Conservation (phyloP, 2,888 invertebrate genomes). For the Dyspetes luteomarginatus region DNA sequence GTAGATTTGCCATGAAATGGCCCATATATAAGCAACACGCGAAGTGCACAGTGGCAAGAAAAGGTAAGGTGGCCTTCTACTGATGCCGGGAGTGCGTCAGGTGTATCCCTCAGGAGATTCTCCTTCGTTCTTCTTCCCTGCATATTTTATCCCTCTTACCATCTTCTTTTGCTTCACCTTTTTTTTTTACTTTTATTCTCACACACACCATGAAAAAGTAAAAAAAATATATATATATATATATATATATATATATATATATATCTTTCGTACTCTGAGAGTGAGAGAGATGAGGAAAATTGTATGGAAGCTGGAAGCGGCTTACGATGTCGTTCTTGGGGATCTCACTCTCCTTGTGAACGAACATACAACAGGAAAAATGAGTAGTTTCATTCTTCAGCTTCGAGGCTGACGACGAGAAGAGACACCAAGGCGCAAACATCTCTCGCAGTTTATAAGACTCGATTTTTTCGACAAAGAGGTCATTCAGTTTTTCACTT, state of each 20-base stretch:
- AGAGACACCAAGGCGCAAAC: background rate
- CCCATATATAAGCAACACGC: conserved; percentile 10
- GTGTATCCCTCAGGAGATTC: conserved; percentile 75
- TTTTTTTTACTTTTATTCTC: conserved; percentile 43
- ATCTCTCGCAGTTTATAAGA: background rate
- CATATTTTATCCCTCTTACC: conserved; percentile 72
- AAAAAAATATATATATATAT: too few relatives aligned
- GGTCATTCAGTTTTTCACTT: conserved; percentile 27
- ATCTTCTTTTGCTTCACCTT: too few relatives aligned
- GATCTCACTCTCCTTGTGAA: background rate
- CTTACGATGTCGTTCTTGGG: conserved; percentile 46
- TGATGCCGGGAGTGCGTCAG: conserved; percentile 70
- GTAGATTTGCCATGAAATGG: background rate
- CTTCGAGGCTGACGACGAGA: conserved; percentile 23
- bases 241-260: too few relatives aligned
- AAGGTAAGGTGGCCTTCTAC: conserved; percentile 36
- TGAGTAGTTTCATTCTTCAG: conserved; percentile 32
- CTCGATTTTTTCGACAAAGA: background rate
- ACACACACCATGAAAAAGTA: background rate
- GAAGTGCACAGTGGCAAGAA: conserved; percentile 37
- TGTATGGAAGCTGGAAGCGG: conserved; percentile 53
- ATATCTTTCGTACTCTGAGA: conserved; percentile 13
- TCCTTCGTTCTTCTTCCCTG: conserved; percentile 57
- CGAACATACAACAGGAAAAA: conserved; percentile 30
- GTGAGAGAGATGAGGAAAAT: conserved; percentile 23